Evolutionary conservation across 2,888 invertebrate species (phyloP).

Genomic region (Himalopsyche anomala): DNA sequence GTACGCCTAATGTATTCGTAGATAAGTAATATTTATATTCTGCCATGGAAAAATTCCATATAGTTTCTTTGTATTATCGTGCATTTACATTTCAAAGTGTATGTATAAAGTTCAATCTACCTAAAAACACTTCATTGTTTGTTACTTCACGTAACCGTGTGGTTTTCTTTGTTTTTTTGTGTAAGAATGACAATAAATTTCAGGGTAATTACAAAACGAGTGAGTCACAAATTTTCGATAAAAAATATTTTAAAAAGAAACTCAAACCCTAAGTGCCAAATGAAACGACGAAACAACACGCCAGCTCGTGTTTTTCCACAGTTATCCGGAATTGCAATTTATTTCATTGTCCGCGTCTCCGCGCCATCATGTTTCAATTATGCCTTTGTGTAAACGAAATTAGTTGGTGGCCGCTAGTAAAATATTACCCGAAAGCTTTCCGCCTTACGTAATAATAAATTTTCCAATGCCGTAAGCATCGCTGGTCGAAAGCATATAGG

Average conservation of each 20-base stretch:
- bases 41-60: not conserved
- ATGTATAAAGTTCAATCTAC: not conserved
- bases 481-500: slow-evolving; percentile 8
- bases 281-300: slow-evolving; percentile 42
- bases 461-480: slow-evolving; percentile 52
- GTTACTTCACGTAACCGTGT: not conserved
- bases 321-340: slow-evolving; percentile 61
- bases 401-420: slow-evolving; percentile 62
- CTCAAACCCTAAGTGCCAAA: not conserved
- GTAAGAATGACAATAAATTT: slow-evolving; percentile 37
- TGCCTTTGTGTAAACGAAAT: slow-evolving; percentile 64
- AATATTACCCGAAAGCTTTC: slow-evolving; percentile 61
- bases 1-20: too few species aligned
- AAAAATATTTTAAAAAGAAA: not conserved
- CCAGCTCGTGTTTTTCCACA: slow-evolving; percentile 41
- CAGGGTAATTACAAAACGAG: slow-evolving; percentile 20
- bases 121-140: not conserved
- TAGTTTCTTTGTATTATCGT: not conserved
- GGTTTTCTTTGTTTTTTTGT: not conserved
- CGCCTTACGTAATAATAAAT: slow-evolving; percentile 62
- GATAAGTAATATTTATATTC: too few species aligned
- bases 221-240: slow-evolving; percentile 31
- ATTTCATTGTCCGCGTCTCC: slow-evolving; percentile 54
- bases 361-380: slow-evolving; percentile 64
- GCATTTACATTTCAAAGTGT: not conserved